Evolutionary conservation across 92 coral and sea anemone species (phyloP).

Genomic region (Anthopleura xanthogrammica): DNA sequence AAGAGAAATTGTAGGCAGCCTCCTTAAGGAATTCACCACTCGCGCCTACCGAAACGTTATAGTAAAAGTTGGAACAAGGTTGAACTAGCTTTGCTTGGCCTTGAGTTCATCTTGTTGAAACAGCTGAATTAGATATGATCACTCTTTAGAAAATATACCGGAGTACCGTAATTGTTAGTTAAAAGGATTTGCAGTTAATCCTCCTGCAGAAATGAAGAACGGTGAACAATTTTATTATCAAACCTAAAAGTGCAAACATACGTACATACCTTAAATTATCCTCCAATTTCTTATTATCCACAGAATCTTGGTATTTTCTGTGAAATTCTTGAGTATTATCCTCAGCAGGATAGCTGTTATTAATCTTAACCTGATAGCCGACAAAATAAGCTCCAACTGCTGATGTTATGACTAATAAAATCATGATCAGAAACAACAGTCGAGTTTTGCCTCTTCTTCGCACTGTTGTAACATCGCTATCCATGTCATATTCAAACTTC

Average conservation of each 20-base stretch:
- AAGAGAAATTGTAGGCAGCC: too few relatives aligned
- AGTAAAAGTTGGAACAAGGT: too few relatives aligned
- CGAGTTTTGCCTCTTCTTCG: constrained; percentile 25
- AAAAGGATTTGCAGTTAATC: too few relatives aligned
- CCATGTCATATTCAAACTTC: constrained; percentile 4
- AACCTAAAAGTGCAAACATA: neutral
- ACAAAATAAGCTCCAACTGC: constrained; percentile 35
- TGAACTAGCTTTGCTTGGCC: too few relatives aligned
- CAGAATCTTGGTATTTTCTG: constrained; percentile 40
- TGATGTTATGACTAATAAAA: constrained; percentile 3
- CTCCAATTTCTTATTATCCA: constrained; percentile 41
- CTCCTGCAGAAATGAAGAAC: too few relatives aligned
- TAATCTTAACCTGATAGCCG: constrained; percentile 42
- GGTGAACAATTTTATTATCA: neutral
- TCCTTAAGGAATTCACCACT: too few relatives aligned
- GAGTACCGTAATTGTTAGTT: too few relatives aligned
- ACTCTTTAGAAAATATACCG: too few relatives aligned
- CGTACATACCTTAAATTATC: constrained; percentile 29
- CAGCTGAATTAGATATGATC: too few relatives aligned
- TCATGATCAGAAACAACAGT: neutral
- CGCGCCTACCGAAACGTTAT: too few relatives aligned
- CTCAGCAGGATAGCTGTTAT: neutral
- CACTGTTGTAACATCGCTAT: constrained; percentile 19
- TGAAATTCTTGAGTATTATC: constrained; percentile 21
- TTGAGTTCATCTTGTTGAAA: too few relatives aligned